Evolutionary conservation across 2,797 vertebrate species (phyloP).

Genomic region (Sebastes iracundus): DNA sequence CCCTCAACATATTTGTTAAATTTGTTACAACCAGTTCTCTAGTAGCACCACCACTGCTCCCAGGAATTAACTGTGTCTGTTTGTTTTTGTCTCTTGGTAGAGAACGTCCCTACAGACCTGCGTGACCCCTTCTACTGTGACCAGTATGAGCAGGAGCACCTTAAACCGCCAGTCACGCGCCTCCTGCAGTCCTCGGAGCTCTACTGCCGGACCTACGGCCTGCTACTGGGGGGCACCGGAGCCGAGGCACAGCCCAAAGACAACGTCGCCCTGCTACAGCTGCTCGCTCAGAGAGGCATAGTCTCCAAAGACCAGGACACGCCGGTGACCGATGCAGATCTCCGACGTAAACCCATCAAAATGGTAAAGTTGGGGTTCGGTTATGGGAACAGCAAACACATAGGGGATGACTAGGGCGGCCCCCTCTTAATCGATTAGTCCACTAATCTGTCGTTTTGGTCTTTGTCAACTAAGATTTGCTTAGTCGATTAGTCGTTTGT

Average conservation of each 20-base stretch:
- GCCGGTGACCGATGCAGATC: constrained; percentile 85
- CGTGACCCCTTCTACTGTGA: constrained; percentile 94
- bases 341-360: constrained; percentile 89
- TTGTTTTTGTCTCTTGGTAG: constrained; percentile 69
- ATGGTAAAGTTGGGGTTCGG: constrained; percentile 82
- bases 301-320: constrained; percentile 81
- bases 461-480: no score
- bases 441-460: no score
- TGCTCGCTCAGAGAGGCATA: constrained; percentile 82
- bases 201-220: constrained; percentile 89
- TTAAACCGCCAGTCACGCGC: constrained; percentile 91
- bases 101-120: constrained; percentile 91
- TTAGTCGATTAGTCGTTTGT: no score
- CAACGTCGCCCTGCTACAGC: constrained; percentile 82
- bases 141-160: constrained; percentile 95
- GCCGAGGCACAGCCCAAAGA: constrained; percentile 80
- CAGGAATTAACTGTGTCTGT: constrained; percentile 32
- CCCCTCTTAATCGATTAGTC: no score
- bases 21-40: neutral
- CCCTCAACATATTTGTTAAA: neutral
- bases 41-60: neutral
- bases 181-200: constrained; percentile 90
- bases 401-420: no score
- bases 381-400: neutral
- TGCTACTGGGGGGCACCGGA: constrained; percentile 66